phyloP scores from a whole-genome alignment of 1,140 invertebrate genomes.

The Notospermus geniculatus region DNA sequence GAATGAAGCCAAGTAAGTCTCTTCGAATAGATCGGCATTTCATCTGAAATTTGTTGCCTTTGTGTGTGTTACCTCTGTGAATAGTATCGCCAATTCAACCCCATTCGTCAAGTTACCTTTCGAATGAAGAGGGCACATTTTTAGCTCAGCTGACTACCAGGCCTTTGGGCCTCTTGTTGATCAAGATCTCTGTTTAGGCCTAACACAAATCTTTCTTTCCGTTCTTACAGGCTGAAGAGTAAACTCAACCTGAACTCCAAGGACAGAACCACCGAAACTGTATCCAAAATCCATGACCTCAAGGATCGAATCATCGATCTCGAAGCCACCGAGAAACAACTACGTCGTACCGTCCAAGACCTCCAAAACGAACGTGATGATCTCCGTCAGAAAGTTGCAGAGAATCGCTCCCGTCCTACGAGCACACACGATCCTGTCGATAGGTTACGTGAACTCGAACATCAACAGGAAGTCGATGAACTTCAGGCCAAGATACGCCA shows the following conservation, averaged over 20 bases:
- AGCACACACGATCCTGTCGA: neutral
- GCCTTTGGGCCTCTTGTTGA: no score
- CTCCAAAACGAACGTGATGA: neutral
- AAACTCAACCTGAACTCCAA: conserved; percentile 8
- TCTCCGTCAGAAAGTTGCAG: conserved; percentile 4
- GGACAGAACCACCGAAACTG: neutral
- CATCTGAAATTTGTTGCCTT: no score
- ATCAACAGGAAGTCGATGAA: conserved; percentile 13
- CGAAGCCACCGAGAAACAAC: conserved; percentile 6
- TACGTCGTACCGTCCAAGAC: conserved; percentile 1
- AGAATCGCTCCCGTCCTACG: neutral
- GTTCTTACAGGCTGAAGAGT: neutral
- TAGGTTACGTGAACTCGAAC: conserved; percentile 1
- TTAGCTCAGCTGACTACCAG: no score
- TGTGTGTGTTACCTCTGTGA: no score
- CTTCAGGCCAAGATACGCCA: conserved; percentile 1
- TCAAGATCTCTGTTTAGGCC: no score
- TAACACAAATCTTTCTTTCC: no score
- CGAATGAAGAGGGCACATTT: no score
- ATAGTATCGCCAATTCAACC: no score
- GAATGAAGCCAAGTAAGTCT: conserved; percentile 5
- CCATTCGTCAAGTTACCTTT: no score
- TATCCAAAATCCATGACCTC: conserved; percentile 9
- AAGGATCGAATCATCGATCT: conserved; percentile 12
- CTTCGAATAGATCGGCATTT: no score